Percentiles rank a stretch among this genome's conserved stretches.
phyloP scores from a whole-genome alignment of 2,797 vertebrate species.

The Taenioides sp. region DNA sequence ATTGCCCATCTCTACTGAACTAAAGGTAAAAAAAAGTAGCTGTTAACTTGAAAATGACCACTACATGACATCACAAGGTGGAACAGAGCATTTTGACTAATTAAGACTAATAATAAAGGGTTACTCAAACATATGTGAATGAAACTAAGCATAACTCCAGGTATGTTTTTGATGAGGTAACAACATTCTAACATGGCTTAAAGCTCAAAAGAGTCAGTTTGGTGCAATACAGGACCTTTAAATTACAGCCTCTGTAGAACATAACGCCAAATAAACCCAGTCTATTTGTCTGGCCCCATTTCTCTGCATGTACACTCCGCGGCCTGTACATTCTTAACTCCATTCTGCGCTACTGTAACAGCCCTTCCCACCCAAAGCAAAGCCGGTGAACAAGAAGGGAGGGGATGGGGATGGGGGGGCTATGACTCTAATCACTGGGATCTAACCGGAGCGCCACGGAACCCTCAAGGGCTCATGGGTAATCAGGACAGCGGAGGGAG shows the following conservation, averaged over 20 bases:
- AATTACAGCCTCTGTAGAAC: neutral
- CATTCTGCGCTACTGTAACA: constrained; percentile 12
- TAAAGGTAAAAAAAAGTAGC: too few species aligned
- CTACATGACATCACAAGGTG: too few species aligned
- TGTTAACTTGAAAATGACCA: too few species aligned
- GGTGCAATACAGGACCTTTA: neutral
- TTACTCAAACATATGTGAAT: too few species aligned
- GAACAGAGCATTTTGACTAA: too few species aligned
- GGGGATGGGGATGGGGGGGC: constrained; percentile 41
- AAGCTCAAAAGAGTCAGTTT: too few species aligned
- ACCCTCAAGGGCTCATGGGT: constrained; percentile 66
- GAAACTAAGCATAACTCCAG: too few species aligned
- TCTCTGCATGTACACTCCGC: constrained; percentile 10
- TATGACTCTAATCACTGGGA: constrained; percentile 79
- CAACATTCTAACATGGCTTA: too few species aligned
- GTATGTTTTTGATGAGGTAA: too few species aligned
- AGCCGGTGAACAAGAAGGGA: constrained; percentile 21
- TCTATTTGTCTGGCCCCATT: constrained; percentile 7
- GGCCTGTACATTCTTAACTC: constrained; percentile 1
- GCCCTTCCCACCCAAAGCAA: constrained; percentile 32
- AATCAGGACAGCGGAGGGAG: constrained; percentile 66
- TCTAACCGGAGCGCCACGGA: constrained; percentile 64
- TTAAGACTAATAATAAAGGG: too few species aligned
- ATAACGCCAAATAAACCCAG: neutral
- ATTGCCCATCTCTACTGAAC: too few species aligned